Conservation (phyloP, 1,140 invertebrate genomes). For the Helicorthomorpha holstii region DNA sequence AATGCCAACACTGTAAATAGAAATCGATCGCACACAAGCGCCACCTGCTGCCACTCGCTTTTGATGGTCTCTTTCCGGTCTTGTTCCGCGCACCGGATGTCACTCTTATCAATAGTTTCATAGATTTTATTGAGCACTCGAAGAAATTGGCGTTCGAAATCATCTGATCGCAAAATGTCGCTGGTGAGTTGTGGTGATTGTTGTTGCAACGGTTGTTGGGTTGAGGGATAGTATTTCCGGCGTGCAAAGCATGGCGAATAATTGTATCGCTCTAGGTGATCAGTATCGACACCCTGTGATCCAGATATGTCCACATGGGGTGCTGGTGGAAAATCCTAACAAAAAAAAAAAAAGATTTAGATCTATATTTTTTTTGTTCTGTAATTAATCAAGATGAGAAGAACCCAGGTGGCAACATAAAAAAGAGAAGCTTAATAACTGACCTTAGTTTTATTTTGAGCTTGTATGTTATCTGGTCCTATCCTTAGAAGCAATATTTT, state of each 20-base stretch:
- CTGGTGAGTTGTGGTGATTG: too few relatives aligned
- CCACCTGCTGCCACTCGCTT: constrained; percentile 60
- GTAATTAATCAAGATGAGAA: too few relatives aligned
- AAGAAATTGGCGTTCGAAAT: constrained; percentile 40
- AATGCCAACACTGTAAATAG: constrained; percentile 48
- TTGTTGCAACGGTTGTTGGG: too few relatives aligned
- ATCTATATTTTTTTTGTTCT: not conserved
- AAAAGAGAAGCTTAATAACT: too few relatives aligned
- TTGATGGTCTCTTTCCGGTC: constrained; percentile 44
- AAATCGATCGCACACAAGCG: constrained; percentile 46
- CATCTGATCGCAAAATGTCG: too few relatives aligned
- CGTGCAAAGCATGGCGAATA: constrained; percentile 7
- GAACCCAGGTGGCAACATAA: too few relatives aligned
- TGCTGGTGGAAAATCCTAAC: not conserved
- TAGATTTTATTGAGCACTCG: constrained; percentile 46
- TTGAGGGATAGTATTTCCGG: too few relatives aligned
- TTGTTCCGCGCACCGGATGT: constrained; percentile 44
- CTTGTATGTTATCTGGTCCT: constrained; percentile 7
- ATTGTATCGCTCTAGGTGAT: constrained; percentile 6
- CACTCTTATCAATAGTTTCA: constrained; percentile 50
- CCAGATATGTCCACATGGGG: constrained; percentile 1
- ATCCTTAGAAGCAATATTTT: constrained; percentile 27
- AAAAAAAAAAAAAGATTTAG: not conserved
- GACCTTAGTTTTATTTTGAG: not conserved
- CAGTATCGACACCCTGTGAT: constrained; percentile 2